Evolutionary conservation across 37 sponge, comb jelly and placozoan genomes (phyloP).

Genomic region (Chondrilla cf. caribensis): DNA sequence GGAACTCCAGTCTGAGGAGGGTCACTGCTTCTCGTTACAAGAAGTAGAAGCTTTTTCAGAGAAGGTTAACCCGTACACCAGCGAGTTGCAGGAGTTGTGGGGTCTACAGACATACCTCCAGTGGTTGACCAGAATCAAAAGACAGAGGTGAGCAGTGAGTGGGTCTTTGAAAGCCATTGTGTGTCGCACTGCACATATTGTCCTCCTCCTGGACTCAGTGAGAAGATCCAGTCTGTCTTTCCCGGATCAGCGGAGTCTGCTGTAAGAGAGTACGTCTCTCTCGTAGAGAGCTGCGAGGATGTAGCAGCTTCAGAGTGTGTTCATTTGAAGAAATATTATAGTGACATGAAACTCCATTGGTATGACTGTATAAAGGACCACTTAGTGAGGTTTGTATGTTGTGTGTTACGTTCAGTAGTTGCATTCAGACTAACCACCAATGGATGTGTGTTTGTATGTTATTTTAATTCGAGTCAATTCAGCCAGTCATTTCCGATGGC

Average conservation of each 20-base stretch:
- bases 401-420: neutral
- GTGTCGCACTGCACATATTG: neutral
- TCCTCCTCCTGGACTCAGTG: too few species aligned
- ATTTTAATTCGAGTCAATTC: too few species aligned
- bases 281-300: too few species aligned
- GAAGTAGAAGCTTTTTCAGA: neutral
- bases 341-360: neutral
- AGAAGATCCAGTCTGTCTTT: too few species aligned
- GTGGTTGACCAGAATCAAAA: conserved; percentile 32
- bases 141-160: conserved; percentile 19
- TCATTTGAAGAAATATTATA: too few species aligned
- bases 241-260: too few species aligned
- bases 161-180: neutral
- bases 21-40: neutral
- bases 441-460: too few species aligned
- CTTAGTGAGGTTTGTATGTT: neutral
- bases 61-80: neutral
- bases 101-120: conserved; percentile 26
- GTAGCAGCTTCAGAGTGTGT: too few species aligned
- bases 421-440: too few species aligned
- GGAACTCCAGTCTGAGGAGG: neutral
- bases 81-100: conserved; percentile 26
- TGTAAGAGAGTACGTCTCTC: too few species aligned
- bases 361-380: neutral
- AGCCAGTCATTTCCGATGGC: too few species aligned